phyloP scores from a whole-genome alignment of 2,888 invertebrate species.

The Hyposoter dolosus region DNA sequence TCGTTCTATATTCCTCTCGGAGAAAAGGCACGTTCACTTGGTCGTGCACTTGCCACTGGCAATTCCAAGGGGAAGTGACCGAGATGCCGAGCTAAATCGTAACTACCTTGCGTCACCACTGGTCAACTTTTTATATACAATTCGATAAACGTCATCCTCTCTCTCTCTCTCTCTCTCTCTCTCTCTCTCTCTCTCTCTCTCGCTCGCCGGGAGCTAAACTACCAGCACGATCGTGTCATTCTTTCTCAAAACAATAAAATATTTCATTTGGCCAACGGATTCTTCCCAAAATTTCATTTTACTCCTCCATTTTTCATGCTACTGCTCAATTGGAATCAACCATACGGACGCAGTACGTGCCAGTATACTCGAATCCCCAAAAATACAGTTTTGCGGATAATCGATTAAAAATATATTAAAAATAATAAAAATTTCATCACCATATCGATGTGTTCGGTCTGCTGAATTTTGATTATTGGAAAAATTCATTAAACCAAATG shows the following conservation, averaged over 20 bases:
- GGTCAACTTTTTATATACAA: constrained; percentile 36
- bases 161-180: neutral
- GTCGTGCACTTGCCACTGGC: constrained; percentile 5
- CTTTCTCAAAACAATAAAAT: neutral
- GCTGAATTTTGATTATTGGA: neutral
- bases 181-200: neutral
- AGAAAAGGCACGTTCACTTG: constrained; percentile 31
- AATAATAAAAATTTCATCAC: too few relatives aligned
- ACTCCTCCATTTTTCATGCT: neutral
- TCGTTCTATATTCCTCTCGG: constrained; percentile 21
- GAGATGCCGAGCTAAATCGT: constrained; percentile 39
- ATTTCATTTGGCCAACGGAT: neutral
- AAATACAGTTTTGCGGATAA: too few relatives aligned
- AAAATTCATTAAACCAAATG: neutral
- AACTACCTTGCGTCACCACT: constrained; percentile 59
- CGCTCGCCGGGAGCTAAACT: neutral
- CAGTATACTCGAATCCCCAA: neutral
- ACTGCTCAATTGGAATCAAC: neutral
- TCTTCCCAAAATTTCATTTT: neutral
- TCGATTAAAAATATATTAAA: too few relatives aligned
- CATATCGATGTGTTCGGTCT: neutral
- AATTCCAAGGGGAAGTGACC: constrained; percentile 28
- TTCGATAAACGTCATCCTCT: constrained; percentile 6
- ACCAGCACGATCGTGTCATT: neutral
- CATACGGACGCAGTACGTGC: neutral